Evolutionary conservation across 2,113 vertebrate species (phyloP).

Genomic region (Oreotrochilus melanogaster): DNA sequence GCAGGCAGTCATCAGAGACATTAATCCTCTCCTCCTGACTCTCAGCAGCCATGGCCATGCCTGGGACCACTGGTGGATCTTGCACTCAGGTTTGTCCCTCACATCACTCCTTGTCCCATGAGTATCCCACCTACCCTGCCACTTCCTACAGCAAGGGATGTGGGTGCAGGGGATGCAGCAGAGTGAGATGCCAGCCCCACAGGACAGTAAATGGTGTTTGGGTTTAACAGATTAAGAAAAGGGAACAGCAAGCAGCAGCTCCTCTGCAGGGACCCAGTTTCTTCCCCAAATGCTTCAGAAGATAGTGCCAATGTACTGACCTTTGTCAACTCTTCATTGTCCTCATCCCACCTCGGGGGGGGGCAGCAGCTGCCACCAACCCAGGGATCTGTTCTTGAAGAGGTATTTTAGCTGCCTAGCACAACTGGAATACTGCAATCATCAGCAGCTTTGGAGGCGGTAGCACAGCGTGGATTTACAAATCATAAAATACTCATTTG

Average conservation of each 20-base stretch:
- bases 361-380: not conserved
- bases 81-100: not conserved
- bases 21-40: not conserved
- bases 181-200: fast-evolving
- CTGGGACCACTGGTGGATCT: not conserved
- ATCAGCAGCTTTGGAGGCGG: not conserved
- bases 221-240: not conserved
- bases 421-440: not conserved
- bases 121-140: not conserved
- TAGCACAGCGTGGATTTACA: not conserved
- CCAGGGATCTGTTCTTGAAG: not conserved
- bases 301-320: not conserved
- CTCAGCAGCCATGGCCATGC: not conserved
- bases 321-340: not conserved
- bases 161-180: not conserved
- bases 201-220: not conserved
- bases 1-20: not conserved
- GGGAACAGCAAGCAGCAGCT: not conserved
- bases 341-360: not conserved
- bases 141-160: not conserved
- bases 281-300: not conserved
- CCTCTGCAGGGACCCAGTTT: not conserved
- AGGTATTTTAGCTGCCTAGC: not conserved
- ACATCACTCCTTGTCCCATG: fast-evolving
- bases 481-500: not conserved